Evolutionary conservation across 2,797 vertebrate genomes (phyloP).

Genomic region (Syndactyla subalaris): DNA sequence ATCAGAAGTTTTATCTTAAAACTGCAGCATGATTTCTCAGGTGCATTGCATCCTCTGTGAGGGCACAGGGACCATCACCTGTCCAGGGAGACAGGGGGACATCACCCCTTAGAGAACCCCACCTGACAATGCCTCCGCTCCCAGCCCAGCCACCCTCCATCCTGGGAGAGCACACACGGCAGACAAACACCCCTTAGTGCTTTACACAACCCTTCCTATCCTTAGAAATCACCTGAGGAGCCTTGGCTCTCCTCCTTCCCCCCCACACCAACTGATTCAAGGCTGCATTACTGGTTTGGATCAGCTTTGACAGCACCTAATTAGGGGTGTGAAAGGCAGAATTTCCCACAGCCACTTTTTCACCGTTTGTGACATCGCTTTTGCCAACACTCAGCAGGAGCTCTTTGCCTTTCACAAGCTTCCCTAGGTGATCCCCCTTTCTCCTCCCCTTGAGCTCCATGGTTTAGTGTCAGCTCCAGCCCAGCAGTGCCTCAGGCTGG

Average conservation of each 20-base stretch:
- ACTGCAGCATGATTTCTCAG: neutral
- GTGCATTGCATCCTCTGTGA: neutral
- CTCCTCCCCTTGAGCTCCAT: accelerated
- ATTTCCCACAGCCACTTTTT: neutral
- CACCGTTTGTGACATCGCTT: neutral
- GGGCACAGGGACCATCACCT: neutral
- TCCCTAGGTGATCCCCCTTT: neutral
- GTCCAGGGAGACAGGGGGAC: neutral
- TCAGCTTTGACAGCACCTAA: neutral
- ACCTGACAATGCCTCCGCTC: accelerated
- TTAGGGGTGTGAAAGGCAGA: neutral
- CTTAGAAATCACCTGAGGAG: neutral
- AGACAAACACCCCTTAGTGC: neutral
- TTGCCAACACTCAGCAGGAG: neutral
- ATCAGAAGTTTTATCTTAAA: neutral
- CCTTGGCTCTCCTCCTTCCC: neutral
- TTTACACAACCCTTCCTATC: neutral
- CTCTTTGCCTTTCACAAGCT: neutral
- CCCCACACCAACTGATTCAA: neutral
- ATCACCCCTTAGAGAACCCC: neutral
- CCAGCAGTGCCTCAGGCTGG: neutral
- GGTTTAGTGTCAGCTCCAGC: neutral
- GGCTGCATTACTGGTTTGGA: neutral
- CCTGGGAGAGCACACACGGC: accelerated
- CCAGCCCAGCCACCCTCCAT: neutral